Evolutionary conservation across 1,140 invertebrate genomes (phyloP).

Genomic region (Zaprionus nigranus): DNA sequence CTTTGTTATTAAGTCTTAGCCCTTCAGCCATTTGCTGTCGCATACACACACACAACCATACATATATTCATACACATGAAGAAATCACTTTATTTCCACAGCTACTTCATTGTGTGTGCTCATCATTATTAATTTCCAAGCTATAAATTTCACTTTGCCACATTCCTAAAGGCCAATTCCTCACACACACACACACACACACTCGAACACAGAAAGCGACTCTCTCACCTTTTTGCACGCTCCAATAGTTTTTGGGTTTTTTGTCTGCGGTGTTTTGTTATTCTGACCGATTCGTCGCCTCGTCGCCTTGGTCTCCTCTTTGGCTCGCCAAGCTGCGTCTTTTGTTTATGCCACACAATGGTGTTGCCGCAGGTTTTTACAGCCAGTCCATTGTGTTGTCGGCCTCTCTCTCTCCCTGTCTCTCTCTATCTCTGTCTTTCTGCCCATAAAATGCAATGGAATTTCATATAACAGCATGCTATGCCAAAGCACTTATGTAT

Average conservation of each 20-base stretch:
- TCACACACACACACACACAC: conserved; percentile 51
- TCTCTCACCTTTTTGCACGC: conserved; percentile 72
- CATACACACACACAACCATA: conserved; percentile 4
- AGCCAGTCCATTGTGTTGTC: conserved; percentile 64
- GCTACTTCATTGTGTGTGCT: conserved; percentile 71
- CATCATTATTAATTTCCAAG: conserved; percentile 82
- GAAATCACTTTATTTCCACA: conserved; percentile 51
- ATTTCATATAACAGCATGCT: conserved; percentile 65
- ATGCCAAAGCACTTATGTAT: conserved; percentile 50
- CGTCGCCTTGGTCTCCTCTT: conserved; percentile 44
- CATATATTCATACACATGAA: conserved; percentile 27
- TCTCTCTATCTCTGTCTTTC: conserved; percentile 2
- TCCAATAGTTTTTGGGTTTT: conserved; percentile 63
- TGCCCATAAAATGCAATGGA: conserved; percentile 80
- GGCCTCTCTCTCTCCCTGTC: not conserved
- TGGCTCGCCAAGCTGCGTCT: conserved; percentile 61
- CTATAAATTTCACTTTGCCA: conserved; percentile 82
- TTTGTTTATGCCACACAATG: conserved; percentile 80
- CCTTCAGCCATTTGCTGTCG: conserved; percentile 30
- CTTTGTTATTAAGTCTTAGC: conserved; percentile 40
- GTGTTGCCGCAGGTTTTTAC: conserved; percentile 78
- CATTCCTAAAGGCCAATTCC: conserved; percentile 74
- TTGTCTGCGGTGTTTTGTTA: conserved; percentile 69
- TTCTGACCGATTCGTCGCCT: conserved; percentile 63
- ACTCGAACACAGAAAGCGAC: conserved; percentile 28